Evolutionary conservation across 2,888 invertebrate species (phyloP), one percentile per base, ranked within the genome.

Genomic region (Cephus sareptanus): DNA sequence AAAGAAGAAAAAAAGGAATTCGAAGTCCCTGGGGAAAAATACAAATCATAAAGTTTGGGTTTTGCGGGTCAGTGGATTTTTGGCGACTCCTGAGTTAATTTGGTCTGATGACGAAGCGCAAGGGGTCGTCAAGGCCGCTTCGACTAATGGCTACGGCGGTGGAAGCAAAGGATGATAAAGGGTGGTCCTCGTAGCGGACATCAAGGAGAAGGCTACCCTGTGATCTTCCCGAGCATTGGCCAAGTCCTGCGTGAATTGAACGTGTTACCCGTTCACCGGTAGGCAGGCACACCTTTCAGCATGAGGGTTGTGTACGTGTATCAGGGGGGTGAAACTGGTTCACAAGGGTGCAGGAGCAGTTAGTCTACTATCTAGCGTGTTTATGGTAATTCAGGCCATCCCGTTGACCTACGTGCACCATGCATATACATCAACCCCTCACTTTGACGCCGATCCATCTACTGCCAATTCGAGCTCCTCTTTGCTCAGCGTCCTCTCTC

Each of bases 401-500:
- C 86, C 80, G 83, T 82, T 87, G 86, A 87, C 86, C 87, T 82
- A 81, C 77, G 84, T 83, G 84, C 83, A 85, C 82, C 87, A 89
- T 88, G 87, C 87, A 88, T 89, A 89, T 88, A 88, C 88, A 89
- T 87, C 86, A 86, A 83, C 76, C 82, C 85, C 85, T 85, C 85
- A 83, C 87, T 89, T 88, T 88, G 89, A 89, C 85, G 87, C 84
- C 83, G 85, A 87, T 87, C 86, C 37, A 30, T 69, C 37, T 69
- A 69, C 34, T 35, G 56, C 35, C 76, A 34, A 81, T 84, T 83
- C 81, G 76, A 77, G 79, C 81, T 78, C 77, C 78, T 30, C 69
- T 69, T 35, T 40, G 74, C 71, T 56, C 71, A 35, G 34, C 76
- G 74, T 80, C 40, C 75, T 74, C 76, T 76, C 74, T 31, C 71